Evolutionary conservation across 2,113 vertebrate genomes (phyloP).

Genomic region (Malurus melanocephalus): DNA sequence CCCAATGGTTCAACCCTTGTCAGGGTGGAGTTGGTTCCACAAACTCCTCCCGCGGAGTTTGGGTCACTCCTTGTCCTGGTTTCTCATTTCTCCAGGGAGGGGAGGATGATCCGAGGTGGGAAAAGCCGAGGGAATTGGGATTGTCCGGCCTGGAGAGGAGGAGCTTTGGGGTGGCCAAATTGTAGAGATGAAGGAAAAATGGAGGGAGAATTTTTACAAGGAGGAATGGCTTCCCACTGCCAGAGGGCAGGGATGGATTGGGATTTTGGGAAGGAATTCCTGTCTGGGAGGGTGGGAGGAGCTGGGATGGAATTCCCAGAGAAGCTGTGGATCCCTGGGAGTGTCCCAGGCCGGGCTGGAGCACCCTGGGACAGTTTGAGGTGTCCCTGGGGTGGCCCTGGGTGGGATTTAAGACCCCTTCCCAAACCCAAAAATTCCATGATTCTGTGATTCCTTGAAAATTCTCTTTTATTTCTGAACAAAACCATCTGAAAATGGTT

Average conservation of each 20-base stretch:
- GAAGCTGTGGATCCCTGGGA: background rate
- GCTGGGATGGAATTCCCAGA: background rate
- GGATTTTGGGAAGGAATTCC: background rate
- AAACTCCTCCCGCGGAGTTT: rapidly evolving
- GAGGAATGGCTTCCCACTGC: background rate
- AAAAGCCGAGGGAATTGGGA: background rate
- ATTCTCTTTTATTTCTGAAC: background rate
- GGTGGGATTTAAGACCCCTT: background rate
- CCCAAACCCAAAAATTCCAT: background rate
- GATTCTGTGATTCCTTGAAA: background rate
- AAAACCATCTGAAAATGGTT: background rate
- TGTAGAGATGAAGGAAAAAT: background rate
- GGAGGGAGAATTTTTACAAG: background rate
- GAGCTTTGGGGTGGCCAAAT: background rate
- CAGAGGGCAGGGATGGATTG: background rate
- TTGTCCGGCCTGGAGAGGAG: background rate
- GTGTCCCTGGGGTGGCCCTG: background rate
- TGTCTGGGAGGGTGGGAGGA: background rate
- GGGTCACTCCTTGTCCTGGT: background rate
- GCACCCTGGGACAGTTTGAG: rapidly evolving
- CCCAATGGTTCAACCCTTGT: rapidly evolving
- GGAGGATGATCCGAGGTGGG: background rate
- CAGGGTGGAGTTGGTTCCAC: background rate
- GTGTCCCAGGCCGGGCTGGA: background rate
- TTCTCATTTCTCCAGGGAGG: background rate